A percentile compares a stretch with the other conserved stretches of the same genome.
Evolutionary conservation across 2,888 invertebrate species (phyloP).

Genomic region (Tetragonisca angustula): DNA sequence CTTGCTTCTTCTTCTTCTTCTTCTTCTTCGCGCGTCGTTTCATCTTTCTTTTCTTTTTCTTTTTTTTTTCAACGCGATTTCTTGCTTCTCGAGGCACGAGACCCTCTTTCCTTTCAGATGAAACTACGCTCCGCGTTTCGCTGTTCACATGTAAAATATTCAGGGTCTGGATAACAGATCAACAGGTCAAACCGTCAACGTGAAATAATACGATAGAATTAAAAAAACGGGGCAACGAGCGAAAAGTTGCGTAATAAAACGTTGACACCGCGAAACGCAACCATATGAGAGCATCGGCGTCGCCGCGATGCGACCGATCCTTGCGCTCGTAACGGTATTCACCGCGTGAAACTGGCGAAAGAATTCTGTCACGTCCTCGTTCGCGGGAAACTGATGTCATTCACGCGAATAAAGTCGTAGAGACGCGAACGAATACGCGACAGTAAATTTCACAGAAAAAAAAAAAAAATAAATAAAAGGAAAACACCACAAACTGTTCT

Average conservation of each 20-base stretch:
- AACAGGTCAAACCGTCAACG: no score
- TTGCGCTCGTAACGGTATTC: constrained; percentile 38
- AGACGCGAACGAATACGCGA: neutral
- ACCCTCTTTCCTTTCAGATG: neutral
- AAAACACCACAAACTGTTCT: neutral
- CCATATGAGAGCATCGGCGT: constrained; percentile 10
- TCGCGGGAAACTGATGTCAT: constrained; percentile 25
- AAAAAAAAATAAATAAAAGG: no score
- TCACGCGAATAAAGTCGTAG: constrained; percentile 5
- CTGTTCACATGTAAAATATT: neutral
- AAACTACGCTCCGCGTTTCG: neutral
- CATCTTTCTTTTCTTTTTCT: neutral
- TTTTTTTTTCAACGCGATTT: neutral
- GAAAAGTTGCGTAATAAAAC: constrained; percentile 13
- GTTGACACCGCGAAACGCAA: constrained; percentile 7
- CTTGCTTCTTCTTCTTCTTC: neutral
- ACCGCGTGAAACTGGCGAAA: constrained; percentile 29
- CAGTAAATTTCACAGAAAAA: neutral
- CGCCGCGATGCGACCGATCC: constrained; percentile 12
- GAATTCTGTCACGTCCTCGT: constrained; percentile 42
- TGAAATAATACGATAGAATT: no score
- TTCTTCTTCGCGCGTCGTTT: neutral
- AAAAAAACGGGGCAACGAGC: neutral
- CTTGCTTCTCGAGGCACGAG: neutral
- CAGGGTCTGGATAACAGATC: no score